phyloP scores from a whole-genome alignment of 37 sponge, comb jelly and placozoan genomes.

The Crambe crambe region DNA sequence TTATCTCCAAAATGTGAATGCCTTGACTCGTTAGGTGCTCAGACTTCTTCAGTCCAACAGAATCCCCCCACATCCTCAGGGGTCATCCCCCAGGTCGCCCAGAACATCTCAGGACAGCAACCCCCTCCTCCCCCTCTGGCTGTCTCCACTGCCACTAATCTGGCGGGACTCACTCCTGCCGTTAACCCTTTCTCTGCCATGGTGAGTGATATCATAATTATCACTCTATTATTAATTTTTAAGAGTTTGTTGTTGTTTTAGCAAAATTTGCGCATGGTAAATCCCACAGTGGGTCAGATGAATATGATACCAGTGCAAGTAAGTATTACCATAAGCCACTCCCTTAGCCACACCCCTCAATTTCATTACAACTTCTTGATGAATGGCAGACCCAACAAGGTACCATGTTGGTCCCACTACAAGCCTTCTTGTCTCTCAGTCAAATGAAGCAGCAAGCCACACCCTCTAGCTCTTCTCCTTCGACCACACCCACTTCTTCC shows the following conservation, averaged over 20 bases:
- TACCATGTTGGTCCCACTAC: slow-evolving; percentile 26
- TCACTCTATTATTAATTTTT: background rate
- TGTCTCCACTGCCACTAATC: background rate
- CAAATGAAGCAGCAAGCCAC: slow-evolving; percentile 19
- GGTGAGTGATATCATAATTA: background rate
- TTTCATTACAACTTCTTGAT: background rate
- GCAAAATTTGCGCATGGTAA: background rate
- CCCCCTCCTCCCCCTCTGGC: background rate
- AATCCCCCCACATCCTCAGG: background rate
- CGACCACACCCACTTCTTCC: background rate
- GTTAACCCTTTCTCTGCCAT: slow-evolving; percentile 21
- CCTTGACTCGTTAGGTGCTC: background rate
- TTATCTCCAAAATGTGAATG: too few species aligned
- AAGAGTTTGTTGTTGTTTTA: background rate
- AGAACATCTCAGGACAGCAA: background rate
- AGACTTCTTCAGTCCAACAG: too few species aligned
- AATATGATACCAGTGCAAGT: slow-evolving; percentile 27
- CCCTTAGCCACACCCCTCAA: slow-evolving; percentile 6
- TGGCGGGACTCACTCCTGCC: background rate
- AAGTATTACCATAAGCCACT: background rate
- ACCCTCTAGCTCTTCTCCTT: background rate
- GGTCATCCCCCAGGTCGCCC: background rate
- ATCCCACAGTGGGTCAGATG: slow-evolving; percentile 21
- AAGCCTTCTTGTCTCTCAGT: slow-evolving; percentile 13
- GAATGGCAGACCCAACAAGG: slow-evolving; percentile 39